phyloP scores from a whole-genome alignment of 2,113 vertebrate genomes.

The Donacobius atricapilla region DNA sequence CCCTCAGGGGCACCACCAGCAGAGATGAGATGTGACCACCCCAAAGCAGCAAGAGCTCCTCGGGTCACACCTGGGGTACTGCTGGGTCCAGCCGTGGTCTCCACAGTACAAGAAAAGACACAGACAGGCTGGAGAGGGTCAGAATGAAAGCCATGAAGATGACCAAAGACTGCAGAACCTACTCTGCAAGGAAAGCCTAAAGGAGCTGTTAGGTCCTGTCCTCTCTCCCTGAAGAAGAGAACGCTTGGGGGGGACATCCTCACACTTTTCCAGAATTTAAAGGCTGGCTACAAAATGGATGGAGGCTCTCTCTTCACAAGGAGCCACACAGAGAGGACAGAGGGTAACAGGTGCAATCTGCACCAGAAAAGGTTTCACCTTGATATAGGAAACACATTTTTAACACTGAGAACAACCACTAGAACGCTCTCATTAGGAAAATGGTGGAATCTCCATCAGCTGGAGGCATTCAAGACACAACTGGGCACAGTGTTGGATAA shows the following conservation, averaged over 20 bases:
- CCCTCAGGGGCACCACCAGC: not conserved
- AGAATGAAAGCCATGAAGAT: not conserved
- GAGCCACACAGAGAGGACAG: not conserved
- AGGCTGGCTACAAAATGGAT: not conserved
- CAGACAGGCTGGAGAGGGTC: not conserved
- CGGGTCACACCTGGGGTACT: not conserved
- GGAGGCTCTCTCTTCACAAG: not conserved
- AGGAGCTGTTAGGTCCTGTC: not conserved
- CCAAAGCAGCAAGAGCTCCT: not conserved
- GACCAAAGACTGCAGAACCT: not conserved
- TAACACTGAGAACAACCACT: not conserved
- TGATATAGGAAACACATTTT: not conserved
- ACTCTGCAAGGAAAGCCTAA: not conserved
- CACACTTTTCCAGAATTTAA: not conserved
- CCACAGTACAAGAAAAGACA: not conserved
- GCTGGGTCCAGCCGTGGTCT: not conserved
- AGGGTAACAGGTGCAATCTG: not conserved
- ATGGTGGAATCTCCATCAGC: not conserved
- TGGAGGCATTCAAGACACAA: not conserved
- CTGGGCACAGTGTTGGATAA: not conserved
- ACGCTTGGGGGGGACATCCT: no score
- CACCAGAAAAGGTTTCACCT: not conserved
- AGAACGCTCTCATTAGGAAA: rapidly evolving
- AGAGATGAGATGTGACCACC: not conserved
- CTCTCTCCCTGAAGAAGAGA: not conserved